Conservation (phyloP, 2,888 invertebrate genomes). For the Oxytorus armatus region DNA sequence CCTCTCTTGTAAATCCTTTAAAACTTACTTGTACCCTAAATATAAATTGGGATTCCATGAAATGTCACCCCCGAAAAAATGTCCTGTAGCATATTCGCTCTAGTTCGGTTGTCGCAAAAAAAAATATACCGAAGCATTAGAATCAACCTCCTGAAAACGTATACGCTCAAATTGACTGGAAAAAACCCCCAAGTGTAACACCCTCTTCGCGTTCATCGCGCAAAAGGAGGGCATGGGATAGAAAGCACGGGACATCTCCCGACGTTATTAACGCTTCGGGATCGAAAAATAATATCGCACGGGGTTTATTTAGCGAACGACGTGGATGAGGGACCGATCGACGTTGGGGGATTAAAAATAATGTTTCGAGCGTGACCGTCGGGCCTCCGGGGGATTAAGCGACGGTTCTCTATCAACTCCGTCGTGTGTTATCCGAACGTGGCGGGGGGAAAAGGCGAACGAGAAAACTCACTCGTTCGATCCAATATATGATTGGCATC, state of each 20-base stretch:
- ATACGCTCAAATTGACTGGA: neutral
- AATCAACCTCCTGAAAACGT: slow-evolving; percentile 16
- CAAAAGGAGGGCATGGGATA: slow-evolving; percentile 11
- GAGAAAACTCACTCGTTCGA: slow-evolving; percentile 34
- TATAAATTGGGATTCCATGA: too few relatives aligned
- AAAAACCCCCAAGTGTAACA: neutral
- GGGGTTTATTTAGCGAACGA: slow-evolving; percentile 81
- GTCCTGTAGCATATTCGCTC: too few relatives aligned
- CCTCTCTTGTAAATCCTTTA: too few relatives aligned
- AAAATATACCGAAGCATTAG: too few relatives aligned
- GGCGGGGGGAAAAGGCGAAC: neutral
- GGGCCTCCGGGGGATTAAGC: slow-evolving; percentile 79
- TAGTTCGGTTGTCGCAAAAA: too few relatives aligned
- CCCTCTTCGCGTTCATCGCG: neutral
- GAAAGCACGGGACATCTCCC: slow-evolving; percentile 1
- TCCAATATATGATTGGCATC: neutral
- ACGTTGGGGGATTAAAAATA: slow-evolving; percentile 82
- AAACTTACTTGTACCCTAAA: too few relatives aligned
- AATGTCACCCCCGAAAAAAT: too few relatives aligned
- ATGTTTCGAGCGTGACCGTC: slow-evolving; percentile 82
- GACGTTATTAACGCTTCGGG: slow-evolving; percentile 72
- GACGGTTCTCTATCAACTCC: slow-evolving; percentile 56
- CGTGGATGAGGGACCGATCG: slow-evolving; percentile 71
- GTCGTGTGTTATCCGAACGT: slow-evolving; percentile 10
- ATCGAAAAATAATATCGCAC: slow-evolving; percentile 83